Percentiles rank a stretch among this genome's conserved stretches.
phyloP scores from a whole-genome alignment of 92 coral and sea anemone species.

The Blastomussa wellsi region DNA sequence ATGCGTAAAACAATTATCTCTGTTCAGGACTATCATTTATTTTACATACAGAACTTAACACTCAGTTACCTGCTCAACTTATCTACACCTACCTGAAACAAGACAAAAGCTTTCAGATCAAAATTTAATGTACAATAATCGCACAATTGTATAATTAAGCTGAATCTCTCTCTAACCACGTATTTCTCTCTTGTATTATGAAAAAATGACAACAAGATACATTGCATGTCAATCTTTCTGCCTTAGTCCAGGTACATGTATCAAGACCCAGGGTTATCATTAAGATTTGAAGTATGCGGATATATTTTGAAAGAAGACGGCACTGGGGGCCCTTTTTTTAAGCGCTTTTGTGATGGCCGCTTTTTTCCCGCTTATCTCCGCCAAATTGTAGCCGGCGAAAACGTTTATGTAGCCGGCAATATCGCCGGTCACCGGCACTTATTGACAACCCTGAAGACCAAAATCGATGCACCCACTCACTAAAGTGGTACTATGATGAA shows the following conservation, averaged over 20 bases:
- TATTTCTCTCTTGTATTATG: neutral
- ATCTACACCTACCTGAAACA: constrained; percentile 16
- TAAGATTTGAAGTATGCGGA: no score
- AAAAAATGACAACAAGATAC: neutral
- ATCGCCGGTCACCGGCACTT: no score
- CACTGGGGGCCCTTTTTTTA: no score
- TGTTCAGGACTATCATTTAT: constrained; percentile 3
- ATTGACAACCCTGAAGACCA: no score
- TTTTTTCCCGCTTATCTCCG: no score
- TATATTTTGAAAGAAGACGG: no score
- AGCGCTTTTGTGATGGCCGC: no score
- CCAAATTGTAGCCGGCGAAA: no score
- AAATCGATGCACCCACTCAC: no score
- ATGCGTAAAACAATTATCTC: neutral
- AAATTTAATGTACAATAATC: constrained; percentile 6
- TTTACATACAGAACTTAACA: constrained; percentile 19
- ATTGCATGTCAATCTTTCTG: neutral
- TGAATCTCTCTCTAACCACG: neutral
- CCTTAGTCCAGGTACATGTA: neutral
- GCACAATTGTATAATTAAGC: neutral
- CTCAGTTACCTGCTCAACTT: neutral
- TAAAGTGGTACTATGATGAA: no score
- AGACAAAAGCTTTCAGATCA: neutral
- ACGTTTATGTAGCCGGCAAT: no score
- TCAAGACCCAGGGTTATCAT: no score